phyloP scores from a whole-genome alignment of 1,140 invertebrate genomes.

The Stegodyphus dumicola region DNA sequence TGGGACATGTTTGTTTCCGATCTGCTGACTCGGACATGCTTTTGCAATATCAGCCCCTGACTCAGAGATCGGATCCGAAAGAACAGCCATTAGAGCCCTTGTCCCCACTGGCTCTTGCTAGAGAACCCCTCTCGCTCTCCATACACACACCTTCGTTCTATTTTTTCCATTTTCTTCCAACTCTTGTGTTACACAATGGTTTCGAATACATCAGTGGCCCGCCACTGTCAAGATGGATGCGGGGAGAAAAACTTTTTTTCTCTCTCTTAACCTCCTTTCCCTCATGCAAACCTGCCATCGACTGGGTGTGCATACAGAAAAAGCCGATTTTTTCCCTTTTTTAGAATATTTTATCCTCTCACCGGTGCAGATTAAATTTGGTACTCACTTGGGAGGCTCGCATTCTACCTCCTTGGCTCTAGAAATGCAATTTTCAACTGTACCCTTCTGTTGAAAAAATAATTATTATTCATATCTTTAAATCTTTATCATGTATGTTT shows the following conservation, averaged over 20 bases:
- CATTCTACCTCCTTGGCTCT: too few species aligned
- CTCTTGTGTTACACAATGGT: slow-evolving; percentile 59
- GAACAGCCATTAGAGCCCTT: slow-evolving; percentile 58
- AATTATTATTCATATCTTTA: too few species aligned
- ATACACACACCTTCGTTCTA: not conserved
- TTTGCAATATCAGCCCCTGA: slow-evolving; percentile 59
- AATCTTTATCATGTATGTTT: too few species aligned
- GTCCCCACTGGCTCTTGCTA: not conserved
- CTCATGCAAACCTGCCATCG: slow-evolving; percentile 47
- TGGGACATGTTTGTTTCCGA: slow-evolving; percentile 60
- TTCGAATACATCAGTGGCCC: slow-evolving; percentile 57
- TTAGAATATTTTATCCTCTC: slow-evolving; percentile 44
- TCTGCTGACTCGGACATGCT: slow-evolving; percentile 60
- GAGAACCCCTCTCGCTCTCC: not conserved
- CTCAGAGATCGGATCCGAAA: slow-evolving; percentile 17
- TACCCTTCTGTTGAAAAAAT: too few species aligned
- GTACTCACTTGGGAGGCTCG: not conserved
- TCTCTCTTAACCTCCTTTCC: not conserved
- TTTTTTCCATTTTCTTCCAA: slow-evolving; percentile 47
- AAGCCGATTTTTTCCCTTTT: slow-evolving; percentile 25
- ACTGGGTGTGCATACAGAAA: slow-evolving; percentile 31
- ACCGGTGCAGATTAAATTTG: slow-evolving; percentile 45
- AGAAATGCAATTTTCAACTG: too few species aligned
- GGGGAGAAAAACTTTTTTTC: not conserved
- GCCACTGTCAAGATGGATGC: slow-evolving; percentile 54